Percentiles rank a stretch among this genome's conserved stretches.
These are phyloP conservation scores for Calyptommatus sinebrachiatus DNA, from an alignment of 2,113 vertebrate genomes.

Conservation along the genomic window DNA sequence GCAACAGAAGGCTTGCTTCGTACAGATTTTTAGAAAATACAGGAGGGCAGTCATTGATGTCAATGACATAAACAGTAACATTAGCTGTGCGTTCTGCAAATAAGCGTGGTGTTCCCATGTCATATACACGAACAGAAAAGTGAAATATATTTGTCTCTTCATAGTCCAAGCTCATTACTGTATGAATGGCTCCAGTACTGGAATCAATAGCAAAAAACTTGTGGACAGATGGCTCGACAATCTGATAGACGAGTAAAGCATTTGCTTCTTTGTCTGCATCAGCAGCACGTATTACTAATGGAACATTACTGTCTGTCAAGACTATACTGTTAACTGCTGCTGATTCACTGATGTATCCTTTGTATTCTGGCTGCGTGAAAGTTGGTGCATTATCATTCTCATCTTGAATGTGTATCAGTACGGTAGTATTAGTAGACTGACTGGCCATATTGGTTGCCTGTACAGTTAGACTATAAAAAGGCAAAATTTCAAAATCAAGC, in stretches of 20 bases:
- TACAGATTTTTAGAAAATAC: constrained; percentile 84
- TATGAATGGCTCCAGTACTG: constrained; percentile 90
- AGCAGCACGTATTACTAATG: constrained; percentile 87
- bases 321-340: constrained; percentile 87
- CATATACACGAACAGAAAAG: constrained; percentile 94
- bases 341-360: constrained; percentile 87
- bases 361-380: constrained; percentile 84
- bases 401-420: constrained; percentile 86
- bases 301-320: constrained; percentile 83
- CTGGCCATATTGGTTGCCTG: constrained; percentile 97
- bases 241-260: constrained; percentile 91
- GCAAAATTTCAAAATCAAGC: constrained; percentile 86
- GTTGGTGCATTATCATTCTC: constrained; percentile 92
- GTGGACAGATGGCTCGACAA: constrained; percentile 88
- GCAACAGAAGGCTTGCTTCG: constrained; percentile 83
- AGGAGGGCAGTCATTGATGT: constrained; percentile 93
- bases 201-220: constrained; percentile 94
- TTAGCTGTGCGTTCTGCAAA: constrained; percentile 90
- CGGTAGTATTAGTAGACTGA: constrained; percentile 80
- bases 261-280: constrained; percentile 89
- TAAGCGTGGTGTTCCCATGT: constrained; percentile 86
- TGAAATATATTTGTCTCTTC: constrained; percentile 85
- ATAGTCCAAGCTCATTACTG: constrained; percentile 84
- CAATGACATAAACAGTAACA: constrained; percentile 88
- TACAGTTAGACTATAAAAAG: constrained; percentile 80